These are phyloP conservation scores for Cenopis cana DNA, from an alignment of 2,888 invertebrate species.

Conservation along the genomic window DNA sequence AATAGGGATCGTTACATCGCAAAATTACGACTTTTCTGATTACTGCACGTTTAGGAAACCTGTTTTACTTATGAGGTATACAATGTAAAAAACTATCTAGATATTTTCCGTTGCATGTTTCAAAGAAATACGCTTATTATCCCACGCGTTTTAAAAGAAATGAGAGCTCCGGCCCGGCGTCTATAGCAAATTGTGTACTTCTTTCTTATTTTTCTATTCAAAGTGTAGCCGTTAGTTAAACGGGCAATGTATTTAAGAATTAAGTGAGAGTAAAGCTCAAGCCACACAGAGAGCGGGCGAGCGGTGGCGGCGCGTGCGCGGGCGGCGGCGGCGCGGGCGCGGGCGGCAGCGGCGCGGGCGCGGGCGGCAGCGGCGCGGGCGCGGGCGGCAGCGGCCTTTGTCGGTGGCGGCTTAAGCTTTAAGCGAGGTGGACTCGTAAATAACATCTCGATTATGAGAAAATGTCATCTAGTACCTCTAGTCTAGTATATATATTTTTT, in stretches of 20 bases:
- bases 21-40: conserved; percentile 27
- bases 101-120: conserved; percentile 16
- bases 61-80: conserved; percentile 14
- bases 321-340: no score
- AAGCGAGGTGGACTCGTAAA: background rate
- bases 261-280: background rate
- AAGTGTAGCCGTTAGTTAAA: background rate
- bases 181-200: conserved; percentile 5
- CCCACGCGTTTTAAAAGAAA: conserved; percentile 19
- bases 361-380: no score
- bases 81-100: conserved; percentile 11
- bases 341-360: no score
- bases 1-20: background rate
- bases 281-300: no score
- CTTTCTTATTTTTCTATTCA: conserved; percentile 11
- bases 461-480: no score
- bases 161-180: background rate
- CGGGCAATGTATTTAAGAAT: background rate
- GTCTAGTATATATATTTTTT: no score
- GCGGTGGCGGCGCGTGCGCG: no score
- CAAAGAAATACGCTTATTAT: conserved; percentile 18
- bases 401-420: no score
- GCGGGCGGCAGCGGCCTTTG: no score
- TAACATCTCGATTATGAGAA: no score
- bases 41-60: conserved; percentile 14